Conservation (phyloP, 2,888 invertebrate species). For the Parasteatoda lunata region DNA sequence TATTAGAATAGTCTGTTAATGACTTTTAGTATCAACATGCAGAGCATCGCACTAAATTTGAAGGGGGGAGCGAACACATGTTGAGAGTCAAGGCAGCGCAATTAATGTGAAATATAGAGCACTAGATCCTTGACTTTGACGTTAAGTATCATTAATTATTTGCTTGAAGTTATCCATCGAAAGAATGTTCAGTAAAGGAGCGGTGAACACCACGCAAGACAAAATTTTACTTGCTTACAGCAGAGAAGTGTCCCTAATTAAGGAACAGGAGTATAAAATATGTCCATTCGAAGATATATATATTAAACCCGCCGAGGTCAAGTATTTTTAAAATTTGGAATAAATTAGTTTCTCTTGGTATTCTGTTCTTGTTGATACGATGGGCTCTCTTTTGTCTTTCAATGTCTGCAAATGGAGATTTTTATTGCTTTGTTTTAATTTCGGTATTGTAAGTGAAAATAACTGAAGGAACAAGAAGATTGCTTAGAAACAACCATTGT, state of each 20-base stretch:
- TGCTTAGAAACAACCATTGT: too few species aligned
- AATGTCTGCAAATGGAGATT: too few species aligned
- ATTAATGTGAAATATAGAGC: constrained; percentile 18
- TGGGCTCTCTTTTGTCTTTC: too few species aligned
- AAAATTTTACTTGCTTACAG: not conserved
- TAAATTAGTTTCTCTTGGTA: not conserved
- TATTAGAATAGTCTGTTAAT: constrained; percentile 18
- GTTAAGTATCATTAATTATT: constrained; percentile 11
- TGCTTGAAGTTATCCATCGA: constrained; percentile 21
- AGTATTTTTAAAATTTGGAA: constrained; percentile 1
- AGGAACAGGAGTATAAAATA: not conserved
- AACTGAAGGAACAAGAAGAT: too few species aligned
- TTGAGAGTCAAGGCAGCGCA: constrained; percentile 6
- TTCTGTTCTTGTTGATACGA: not conserved
- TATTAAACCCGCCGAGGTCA: not conserved
- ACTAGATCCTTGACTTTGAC: constrained; percentile 11
- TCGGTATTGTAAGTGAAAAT: too few species aligned
- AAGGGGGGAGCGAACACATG: constrained; percentile 9
- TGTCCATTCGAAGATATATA: not conserved
- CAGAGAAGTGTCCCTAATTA: not conserved
- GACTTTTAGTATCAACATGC: constrained; percentile 24
- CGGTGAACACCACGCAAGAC: not conserved
- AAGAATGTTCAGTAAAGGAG: not conserved
- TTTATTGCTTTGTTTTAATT: too few species aligned
- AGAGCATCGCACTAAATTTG: constrained; percentile 12